Evolutionary conservation across 2,888 invertebrate species (phyloP).

Genomic region (Cephus sareptanus): DNA sequence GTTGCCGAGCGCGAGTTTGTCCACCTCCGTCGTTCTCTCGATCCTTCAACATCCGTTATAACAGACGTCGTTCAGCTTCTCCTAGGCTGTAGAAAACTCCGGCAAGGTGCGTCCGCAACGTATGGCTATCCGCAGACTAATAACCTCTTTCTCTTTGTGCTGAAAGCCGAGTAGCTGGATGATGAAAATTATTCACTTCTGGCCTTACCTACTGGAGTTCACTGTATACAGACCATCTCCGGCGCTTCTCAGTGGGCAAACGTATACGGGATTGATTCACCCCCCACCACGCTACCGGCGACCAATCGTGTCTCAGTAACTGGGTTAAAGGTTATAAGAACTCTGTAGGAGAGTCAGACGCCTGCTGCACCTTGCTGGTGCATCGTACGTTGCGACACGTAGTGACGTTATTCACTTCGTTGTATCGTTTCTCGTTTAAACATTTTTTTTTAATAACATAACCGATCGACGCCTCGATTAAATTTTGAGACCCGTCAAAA

Average conservation of each 20-base stretch:
- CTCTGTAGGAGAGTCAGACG: not conserved
- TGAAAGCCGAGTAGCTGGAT: not conserved
- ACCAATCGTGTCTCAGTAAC: slow-evolving; percentile 4
- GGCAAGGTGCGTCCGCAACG: not conserved
- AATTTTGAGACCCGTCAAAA: not conserved
- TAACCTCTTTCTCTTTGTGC: not conserved
- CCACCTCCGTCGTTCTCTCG: not conserved
- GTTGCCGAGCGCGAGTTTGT: not conserved
- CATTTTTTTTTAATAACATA: not conserved
- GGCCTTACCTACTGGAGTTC: not conserved
- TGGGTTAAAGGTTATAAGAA: slow-evolving; percentile 10
- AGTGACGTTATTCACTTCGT: too few relatives aligned
- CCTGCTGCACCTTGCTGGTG: not conserved
- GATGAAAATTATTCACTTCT: not conserved
- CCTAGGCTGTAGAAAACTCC: not conserved
- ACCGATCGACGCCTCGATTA: not conserved
- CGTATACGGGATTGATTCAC: slow-evolving; percentile 1
- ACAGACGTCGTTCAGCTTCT: not conserved
- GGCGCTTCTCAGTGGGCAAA: not conserved
- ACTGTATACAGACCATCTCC: not conserved
- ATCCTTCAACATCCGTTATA: not conserved
- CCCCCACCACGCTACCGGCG: not conserved
- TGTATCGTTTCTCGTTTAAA: not conserved
- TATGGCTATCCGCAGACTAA: not conserved
- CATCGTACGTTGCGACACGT: not conserved